Evolutionary conservation across 2,797 vertebrate species (phyloP), one percentile per base, ranked within the genome.

Genomic region (Propithecus deckenii): DNA sequence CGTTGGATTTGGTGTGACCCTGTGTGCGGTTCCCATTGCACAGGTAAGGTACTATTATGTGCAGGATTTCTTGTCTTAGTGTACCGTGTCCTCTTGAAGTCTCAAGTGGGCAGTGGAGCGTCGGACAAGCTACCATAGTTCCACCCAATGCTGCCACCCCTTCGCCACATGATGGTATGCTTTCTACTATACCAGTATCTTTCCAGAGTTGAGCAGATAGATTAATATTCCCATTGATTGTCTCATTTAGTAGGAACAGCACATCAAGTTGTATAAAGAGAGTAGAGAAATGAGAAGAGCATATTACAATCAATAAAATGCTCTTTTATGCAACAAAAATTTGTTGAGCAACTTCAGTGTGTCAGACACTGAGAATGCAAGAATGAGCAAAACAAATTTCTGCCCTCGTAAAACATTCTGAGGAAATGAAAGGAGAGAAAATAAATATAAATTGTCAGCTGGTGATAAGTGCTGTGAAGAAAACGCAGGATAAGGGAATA

Each of bases 21-120:
- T 99, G 69, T 99, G 99, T 1, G 99, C 99, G 0, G 97, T 99
- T 22, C 99, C 99, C 0, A 61, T 99, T 0, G 96, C 87, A 41
- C 98, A 99, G 99, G 99, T 99, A 98, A 98, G 52, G 79, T 38
- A 18, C 25, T 5, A 0, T 5, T 6, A 2, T 23, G 35, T 46
- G 35, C 7, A 0, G 48, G 25, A n/a, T 38, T 86, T 72, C 46
- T 43, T 35, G 0, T 72, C 48, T 50, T 30, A 1, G 81, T 11
- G 89, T 43, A 10, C 35, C 1, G 18, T 11, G 6, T 25, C 22
- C 14, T 69, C 23, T 28, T 43, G 52, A 81, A 48, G 35, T 69
- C 67, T 55, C 14, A 4, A 5, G 48, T 17, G 7, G 48, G 7
- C 57, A 4, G 0, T 14, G 38, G 46, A 30, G 3, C 61, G 1